Percentiles rank a stretch among this genome's conserved stretches.
Conservation (phyloP, 2,888 invertebrate genomes). For the Pollenia amentaria region DNA sequence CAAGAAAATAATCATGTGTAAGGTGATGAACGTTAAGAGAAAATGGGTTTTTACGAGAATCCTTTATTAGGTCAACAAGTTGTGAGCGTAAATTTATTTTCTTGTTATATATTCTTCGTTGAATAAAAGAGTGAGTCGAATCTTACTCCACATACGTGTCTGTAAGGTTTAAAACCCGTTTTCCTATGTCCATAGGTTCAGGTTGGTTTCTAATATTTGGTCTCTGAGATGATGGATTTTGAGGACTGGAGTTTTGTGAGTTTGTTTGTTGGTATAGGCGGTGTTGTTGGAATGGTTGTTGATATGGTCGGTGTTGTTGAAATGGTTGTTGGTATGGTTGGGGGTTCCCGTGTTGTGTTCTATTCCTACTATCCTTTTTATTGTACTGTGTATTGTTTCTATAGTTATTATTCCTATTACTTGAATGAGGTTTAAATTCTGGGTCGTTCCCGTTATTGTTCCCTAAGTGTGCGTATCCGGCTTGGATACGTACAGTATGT, state of each 20-base stretch:
- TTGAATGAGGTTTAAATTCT: slow-evolving; percentile 29
- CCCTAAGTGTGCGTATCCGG: slow-evolving; percentile 1
- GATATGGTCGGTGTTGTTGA: not conserved
- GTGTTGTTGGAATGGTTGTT: slow-evolving; percentile 25
- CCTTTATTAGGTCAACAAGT: too few species aligned
- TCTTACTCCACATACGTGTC: too few species aligned
- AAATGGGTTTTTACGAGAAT: too few species aligned
- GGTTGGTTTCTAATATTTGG: slow-evolving; percentile 11
- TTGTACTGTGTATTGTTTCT: slow-evolving; percentile 19
- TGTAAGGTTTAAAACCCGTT: too few species aligned
- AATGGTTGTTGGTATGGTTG: not conserved
- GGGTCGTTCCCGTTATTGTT: slow-evolving; percentile 30
- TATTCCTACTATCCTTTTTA: slow-evolving; percentile 36
- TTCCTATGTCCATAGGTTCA: not conserved
- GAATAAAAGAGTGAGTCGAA: too few species aligned
- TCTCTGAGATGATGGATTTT: not conserved
- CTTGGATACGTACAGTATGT: slow-evolving; percentile 43
- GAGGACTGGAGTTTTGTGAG: slow-evolving; percentile 3
- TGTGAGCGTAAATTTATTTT: too few species aligned
- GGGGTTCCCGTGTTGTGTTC: slow-evolving; percentile 15
- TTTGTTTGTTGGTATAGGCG: slow-evolving; percentile 15
- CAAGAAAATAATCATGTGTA: too few species aligned
- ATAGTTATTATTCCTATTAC: not conserved
- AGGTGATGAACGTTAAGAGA: too few species aligned
- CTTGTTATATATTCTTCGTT: too few species aligned